phyloP scores from a whole-genome alignment of 2,797 vertebrate genomes.

The Setipinna tenuifilis region DNA sequence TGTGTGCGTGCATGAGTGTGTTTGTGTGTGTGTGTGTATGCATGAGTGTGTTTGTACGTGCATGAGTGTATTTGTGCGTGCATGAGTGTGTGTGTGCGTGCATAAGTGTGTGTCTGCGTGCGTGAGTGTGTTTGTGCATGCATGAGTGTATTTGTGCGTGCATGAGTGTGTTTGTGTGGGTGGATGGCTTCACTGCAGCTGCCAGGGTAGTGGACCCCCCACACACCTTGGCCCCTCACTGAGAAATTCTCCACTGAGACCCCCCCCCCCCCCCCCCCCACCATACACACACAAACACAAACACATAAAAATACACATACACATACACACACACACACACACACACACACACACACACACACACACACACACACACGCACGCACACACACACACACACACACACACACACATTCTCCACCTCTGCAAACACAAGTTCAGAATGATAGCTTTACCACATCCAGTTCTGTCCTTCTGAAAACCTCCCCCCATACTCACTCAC shows the following conservation, averaged over 20 bases:
- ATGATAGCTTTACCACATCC: neutral
- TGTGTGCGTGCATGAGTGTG: too few relatives aligned
- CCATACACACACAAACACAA: too few relatives aligned
- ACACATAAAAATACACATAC: too few relatives aligned
- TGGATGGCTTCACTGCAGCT: conserved; percentile 32
- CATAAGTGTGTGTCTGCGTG: too few relatives aligned
- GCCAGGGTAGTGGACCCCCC: neutral
- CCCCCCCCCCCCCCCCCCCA: neutral
- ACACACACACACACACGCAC: conserved; percentile 46
- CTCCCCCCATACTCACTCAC: conserved; percentile 12
- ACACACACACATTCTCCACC: neutral
- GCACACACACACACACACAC: neutral
- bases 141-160: too few relatives aligned
- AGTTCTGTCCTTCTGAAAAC: too few relatives aligned
- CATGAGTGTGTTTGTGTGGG: neutral
- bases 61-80: too few relatives aligned
- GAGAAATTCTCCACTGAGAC: neutral
- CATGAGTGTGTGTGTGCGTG: too few relatives aligned
- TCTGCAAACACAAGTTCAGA: neutral
- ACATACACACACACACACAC: conserved; percentile 32
- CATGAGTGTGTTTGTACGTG: too few relatives aligned
- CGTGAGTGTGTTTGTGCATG: too few relatives aligned
- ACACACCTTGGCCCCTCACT: neutral
- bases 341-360: conserved; percentile 28
- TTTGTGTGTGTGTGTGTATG: too few relatives aligned